A percentile compares a stretch with the other conserved stretches of the same genome.
These are phyloP conservation scores for Lagopus muta DNA, from an alignment of 2,113 vertebrate genomes.

Conservation along the genomic window DNA sequence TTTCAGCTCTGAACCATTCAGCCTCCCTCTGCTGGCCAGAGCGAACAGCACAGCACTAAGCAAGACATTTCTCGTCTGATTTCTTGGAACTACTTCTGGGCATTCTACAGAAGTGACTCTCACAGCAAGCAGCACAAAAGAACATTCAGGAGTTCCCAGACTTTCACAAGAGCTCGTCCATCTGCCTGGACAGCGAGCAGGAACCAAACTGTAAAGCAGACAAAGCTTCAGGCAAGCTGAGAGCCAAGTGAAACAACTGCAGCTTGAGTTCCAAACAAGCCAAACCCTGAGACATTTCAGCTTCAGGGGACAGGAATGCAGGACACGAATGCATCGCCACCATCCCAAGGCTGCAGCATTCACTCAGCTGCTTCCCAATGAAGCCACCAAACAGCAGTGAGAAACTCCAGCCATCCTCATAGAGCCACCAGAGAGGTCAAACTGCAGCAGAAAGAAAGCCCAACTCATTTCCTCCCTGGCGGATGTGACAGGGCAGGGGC, in stretches of 20 bases:
- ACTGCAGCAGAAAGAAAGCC: background rate
- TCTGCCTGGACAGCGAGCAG: background rate
- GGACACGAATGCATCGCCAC: background rate
- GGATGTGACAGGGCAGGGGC: background rate
- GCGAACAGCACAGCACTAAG: background rate
- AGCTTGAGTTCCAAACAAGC: background rate
- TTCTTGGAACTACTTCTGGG: background rate
- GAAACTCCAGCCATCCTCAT: background rate
- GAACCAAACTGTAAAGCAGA: background rate
- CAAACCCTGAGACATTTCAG: background rate
- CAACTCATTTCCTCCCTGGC: background rate
- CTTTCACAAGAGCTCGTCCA: conserved; percentile 11
- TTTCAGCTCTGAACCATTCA: background rate
- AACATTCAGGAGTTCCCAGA: background rate
- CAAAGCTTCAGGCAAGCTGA: background rate
- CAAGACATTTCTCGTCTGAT: background rate
- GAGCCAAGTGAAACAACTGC: background rate
- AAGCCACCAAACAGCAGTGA: background rate
- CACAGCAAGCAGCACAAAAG: background rate
- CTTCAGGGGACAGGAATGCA: conserved; percentile 8
- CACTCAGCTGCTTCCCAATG: background rate
- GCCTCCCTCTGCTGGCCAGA: background rate
- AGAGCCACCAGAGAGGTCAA: background rate
- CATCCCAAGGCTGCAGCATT: background rate
- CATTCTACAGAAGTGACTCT: background rate